A percentile compares a stretch with the other conserved stretches of the same genome.
Evolutionary conservation across 2,797 vertebrate genomes (phyloP).

Genomic region (Sebastes baramenuke): DNA sequence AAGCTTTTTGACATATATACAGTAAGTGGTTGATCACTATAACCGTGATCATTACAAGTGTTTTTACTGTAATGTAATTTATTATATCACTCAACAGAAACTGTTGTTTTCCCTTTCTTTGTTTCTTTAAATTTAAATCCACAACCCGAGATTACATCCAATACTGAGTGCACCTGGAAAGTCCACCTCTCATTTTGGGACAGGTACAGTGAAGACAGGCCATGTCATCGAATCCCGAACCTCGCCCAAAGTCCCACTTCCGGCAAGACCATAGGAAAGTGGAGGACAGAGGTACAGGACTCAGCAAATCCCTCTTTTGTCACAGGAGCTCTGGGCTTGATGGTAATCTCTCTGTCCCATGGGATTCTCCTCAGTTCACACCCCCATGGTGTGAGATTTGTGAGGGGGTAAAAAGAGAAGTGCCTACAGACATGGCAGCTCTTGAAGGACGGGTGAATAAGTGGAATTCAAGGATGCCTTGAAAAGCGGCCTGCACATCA

Average conservation of each 20-base stretch:
- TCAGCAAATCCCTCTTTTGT: constrained; percentile 80
- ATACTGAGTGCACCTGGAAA: constrained; percentile 14
- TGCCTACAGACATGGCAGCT: constrained; percentile 69
- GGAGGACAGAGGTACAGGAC: constrained; percentile 60
- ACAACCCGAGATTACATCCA: background rate
- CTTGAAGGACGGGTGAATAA: constrained; percentile 77
- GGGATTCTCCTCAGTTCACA: constrained; percentile 77
- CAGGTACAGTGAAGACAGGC: constrained; percentile 21
- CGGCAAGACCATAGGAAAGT: constrained; percentile 24
- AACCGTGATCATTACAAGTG: too few species aligned
- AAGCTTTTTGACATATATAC: too few species aligned
- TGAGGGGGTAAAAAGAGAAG: constrained; percentile 69
- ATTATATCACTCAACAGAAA: background rate
- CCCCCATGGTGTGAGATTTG: constrained; percentile 77
- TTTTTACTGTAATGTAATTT: background rate
- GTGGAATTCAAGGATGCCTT: constrained; percentile 75
- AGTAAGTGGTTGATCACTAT: background rate
- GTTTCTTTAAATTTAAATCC: background rate
- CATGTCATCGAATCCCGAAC: constrained; percentile 28
- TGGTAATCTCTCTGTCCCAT: constrained; percentile 77
- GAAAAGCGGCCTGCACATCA: constrained; percentile 70
- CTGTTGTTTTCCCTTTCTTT: background rate
- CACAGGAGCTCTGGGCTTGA: constrained; percentile 68
- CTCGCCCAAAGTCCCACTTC: constrained; percentile 41
- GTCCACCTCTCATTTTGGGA: constrained; percentile 5